phyloP scores from a whole-genome alignment of 2,888 invertebrate genomes.

The Neoitamus cyanurus region DNA sequence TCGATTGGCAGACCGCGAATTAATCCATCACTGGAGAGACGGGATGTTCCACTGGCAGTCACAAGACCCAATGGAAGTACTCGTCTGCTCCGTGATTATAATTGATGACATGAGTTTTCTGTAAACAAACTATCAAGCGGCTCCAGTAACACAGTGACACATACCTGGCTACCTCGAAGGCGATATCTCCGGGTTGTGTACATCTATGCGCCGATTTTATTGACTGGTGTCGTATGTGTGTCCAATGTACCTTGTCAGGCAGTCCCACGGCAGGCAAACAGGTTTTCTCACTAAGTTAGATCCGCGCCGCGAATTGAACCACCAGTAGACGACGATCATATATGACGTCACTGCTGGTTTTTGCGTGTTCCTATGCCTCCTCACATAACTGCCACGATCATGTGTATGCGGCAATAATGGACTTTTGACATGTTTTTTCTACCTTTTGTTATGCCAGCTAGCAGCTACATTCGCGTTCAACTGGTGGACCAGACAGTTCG shows the following conservation, averaged over 20 bases:
- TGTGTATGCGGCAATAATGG: slow-evolving; percentile 15
- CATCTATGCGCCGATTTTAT: background rate
- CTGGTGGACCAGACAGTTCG: slow-evolving; percentile 6
- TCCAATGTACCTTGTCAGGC: background rate
- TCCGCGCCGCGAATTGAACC: background rate
- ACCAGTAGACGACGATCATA: slow-evolving; percentile 4
- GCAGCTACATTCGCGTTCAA: slow-evolving; percentile 14
- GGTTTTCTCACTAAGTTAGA: slow-evolving; percentile 20
- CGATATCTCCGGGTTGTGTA: background rate
- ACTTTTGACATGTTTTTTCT: slow-evolving; percentile 24
- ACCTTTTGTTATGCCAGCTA: slow-evolving; percentile 12
- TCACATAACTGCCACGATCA: background rate
- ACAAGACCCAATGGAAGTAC: background rate
- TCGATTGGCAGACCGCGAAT: background rate
- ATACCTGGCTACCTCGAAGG: slow-evolving; percentile 3
- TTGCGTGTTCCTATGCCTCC: background rate
- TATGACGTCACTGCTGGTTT: slow-evolving; percentile 21
- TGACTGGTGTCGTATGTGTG: background rate
- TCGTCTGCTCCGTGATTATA: slow-evolving; percentile 6
- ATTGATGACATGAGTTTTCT: slow-evolving; percentile 36
- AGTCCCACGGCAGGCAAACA: slow-evolving; percentile 37
- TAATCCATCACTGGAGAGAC: background rate
- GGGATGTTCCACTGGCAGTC: background rate
- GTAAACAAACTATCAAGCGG: slow-evolving; percentile 28
- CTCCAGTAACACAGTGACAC: slow-evolving; percentile 45